Evolutionary conservation across 2,113 vertebrate genomes (phyloP).

Genomic region (Tyto alba): DNA sequence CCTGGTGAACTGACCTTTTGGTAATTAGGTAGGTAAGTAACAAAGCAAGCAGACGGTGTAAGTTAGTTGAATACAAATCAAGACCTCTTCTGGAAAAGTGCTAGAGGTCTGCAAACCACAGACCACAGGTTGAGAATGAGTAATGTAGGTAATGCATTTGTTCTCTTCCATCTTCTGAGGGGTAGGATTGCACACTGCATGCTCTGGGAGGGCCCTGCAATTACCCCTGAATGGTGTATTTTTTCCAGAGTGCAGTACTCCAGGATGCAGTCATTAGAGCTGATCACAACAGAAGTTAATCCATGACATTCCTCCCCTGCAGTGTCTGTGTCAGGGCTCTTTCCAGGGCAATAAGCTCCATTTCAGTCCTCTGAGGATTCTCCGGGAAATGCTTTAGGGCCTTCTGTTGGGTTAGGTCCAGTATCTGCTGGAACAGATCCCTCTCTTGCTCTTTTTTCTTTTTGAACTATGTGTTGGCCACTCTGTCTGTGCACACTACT

Average conservation of each 20-base stretch:
- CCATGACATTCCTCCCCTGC: background rate
- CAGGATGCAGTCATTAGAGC: background rate
- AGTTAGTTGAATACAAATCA: background rate
- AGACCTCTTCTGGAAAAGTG: background rate
- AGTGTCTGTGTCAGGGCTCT: background rate
- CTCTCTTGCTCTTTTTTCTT: background rate
- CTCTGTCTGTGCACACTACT: background rate
- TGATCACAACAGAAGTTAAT: background rate
- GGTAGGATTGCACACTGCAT: background rate
- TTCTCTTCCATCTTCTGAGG: background rate
- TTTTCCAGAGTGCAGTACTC: background rate
- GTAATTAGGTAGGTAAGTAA: background rate
- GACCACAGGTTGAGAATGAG: background rate
- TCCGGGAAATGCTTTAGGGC: conserved; percentile 1
- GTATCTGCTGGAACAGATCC: background rate
- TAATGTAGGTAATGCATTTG: background rate
- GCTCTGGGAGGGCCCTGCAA: background rate
- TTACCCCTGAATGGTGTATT: background rate
- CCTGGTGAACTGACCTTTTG: background rate
- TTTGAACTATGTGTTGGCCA: background rate
- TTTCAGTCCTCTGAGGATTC: conserved; percentile 29
- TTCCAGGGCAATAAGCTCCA: conserved; percentile 12
- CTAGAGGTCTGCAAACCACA: background rate
- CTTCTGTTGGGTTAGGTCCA: conserved; percentile 16
- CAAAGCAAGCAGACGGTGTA: background rate